These are phyloP conservation scores for Clupea harengus DNA, from an alignment of 2,113 vertebrate species.

Conservation along the genomic window DNA sequence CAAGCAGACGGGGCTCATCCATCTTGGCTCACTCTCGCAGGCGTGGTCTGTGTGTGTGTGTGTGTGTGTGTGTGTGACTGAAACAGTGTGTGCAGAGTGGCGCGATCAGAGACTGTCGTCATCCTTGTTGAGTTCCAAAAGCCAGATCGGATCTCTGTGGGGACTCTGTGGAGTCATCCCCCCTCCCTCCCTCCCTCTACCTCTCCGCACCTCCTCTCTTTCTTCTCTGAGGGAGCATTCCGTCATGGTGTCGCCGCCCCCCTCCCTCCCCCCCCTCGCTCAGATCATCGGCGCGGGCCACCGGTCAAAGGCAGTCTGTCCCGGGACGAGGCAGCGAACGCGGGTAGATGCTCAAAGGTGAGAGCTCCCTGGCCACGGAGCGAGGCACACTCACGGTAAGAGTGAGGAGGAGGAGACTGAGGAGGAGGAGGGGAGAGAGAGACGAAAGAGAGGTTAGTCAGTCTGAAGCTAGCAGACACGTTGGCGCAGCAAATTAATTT, in stretches of 20 bases:
- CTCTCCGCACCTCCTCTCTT: background rate
- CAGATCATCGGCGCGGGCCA: background rate
- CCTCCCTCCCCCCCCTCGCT: background rate
- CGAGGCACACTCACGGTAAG: conserved; percentile 15
- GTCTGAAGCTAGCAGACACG: conserved; percentile 3
- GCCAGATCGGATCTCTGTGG: conserved; percentile 38
- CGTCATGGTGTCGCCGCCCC: background rate
- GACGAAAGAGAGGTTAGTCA: conserved; percentile 7
- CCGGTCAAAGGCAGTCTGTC: conserved; percentile 4
- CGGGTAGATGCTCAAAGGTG: conserved; percentile 14
- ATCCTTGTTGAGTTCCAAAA: background rate
- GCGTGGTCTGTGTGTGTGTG: conserved; percentile 18
- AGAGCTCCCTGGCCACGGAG: conserved; percentile 3
- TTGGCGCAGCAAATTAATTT: conserved; percentile 15
- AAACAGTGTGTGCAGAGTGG: conserved; percentile 14
- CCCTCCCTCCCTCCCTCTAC: background rate
- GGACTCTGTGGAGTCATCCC: conserved; percentile 4
- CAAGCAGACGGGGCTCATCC: conserved; percentile 39
- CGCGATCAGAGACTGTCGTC: conserved; percentile 10
- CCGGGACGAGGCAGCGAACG: background rate
- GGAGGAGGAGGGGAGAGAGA: background rate
- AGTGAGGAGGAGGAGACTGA: background rate
- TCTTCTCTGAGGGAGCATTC: background rate
- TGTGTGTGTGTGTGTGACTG: background rate
- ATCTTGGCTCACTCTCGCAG: conserved; percentile 24